Base-by-base conservation (phyloP, 2,888 invertebrate genomes). In the Nyleta sp. region DNA sequence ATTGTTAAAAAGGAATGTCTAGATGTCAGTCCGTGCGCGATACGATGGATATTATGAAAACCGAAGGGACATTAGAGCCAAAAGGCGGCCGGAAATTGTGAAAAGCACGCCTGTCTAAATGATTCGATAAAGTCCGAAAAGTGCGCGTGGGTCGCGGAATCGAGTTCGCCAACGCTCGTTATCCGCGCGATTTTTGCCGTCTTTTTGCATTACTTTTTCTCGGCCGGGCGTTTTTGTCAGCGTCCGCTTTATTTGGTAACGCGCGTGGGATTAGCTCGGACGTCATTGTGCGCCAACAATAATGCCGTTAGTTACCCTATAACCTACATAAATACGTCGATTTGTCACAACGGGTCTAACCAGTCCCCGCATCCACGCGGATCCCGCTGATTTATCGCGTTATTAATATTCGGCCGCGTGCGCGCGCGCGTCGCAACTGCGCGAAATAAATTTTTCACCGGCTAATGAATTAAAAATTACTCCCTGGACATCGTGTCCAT, bases 51-150 rank as follows among this genome's bases (percentile, higher is more conserved):
- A n/a, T n/a, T n/a, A n/a, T n/a, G 17, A 50, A 62, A 65, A 65
- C 65, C 42, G 44, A 52, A 24, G 10, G 28, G 74, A 59, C 60
- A n/a, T 48, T 42, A 11, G 31, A 57, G 28, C 10, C 17, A 33
- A 50, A 52, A 67, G 70, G 40, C 20, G 53, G 33, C 67, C 46
- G 71, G 68, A 70, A 79, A 79, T 71, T 53, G 59, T 68, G 67
- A 75, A 64, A 70, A 62, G 67, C 70, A 40, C 48, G 64, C 50
- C 57, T 44, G 35, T 44, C 44, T 80, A 82, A 84, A 83, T 81
- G 84, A 84, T 82, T 82, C 83, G 83, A 85, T 85, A 85, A 83
- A 70, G 75, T 72, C 65, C 57, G 65, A 75, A 80, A 84, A 74
- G 77, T 70, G 62, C 33, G 84, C 81, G 85, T 85, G 78, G 84